Conservation (phyloP, 92 coral and sea anemone genomes). For the Montipora capitata region DNA sequence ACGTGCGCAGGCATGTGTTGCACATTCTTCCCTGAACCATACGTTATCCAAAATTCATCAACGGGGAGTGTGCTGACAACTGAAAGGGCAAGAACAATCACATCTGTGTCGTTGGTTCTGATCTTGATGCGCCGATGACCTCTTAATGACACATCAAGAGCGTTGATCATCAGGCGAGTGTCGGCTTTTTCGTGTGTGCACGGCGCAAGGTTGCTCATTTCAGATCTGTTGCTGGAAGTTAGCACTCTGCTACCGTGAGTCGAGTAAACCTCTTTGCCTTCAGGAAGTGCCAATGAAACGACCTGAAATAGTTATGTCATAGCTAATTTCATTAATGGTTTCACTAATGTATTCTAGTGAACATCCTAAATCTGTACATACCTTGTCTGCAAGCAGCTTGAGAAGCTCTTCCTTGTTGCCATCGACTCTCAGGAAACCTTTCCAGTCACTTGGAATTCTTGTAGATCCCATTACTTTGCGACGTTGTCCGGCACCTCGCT, state of each 20-base stretch:
- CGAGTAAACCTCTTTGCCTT: conserved; percentile 76
- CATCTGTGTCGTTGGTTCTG: conserved; percentile 79
- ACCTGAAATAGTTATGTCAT: conserved; percentile 67
- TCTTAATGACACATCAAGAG: conserved; percentile 57
- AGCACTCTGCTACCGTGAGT: conserved; percentile 66
- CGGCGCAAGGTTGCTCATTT: conserved; percentile 50
- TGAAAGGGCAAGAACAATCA: conserved; percentile 78
- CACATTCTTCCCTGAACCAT: conserved; percentile 64
- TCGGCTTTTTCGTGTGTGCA: conserved; percentile 77
- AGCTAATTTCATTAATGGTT: conserved; percentile 34
- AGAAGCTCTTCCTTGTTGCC: conserved; percentile 64
- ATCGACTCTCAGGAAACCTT: conserved; percentile 82
- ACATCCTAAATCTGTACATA: conserved; percentile 49
- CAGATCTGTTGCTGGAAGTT: conserved; percentile 47
- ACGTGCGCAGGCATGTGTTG: conserved; percentile 48
- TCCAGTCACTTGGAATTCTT: conserved; percentile 78
- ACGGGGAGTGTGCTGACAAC: conserved; percentile 62
- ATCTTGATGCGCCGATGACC: conserved; percentile 68
- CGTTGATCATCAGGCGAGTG: conserved; percentile 86
- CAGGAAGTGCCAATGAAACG: conserved; percentile 71
- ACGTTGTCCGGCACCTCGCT: conserved; percentile 83
- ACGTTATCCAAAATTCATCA: conserved; percentile 72
- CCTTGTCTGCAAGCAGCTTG: conserved; percentile 70
- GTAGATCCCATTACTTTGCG: conserved; percentile 75
- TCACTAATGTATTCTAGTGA: conserved; percentile 44